These are phyloP conservation scores for Hyperoplus lanceolatus DNA, from an alignment of 2,797 vertebrate genomes.

Conservation along the genomic window DNA sequence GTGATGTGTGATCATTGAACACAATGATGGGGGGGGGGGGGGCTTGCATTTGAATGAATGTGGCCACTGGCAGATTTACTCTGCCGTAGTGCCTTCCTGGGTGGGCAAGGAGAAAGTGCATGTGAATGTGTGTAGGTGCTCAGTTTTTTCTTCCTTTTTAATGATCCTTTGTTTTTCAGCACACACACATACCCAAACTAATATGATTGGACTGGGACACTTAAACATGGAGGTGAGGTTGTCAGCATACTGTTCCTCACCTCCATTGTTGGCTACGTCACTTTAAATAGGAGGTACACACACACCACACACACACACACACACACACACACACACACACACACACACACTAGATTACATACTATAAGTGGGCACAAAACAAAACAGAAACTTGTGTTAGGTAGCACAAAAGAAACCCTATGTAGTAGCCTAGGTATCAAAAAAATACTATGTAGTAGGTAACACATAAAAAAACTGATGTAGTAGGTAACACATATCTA, in stretches of 20 bases:
- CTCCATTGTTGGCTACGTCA: background rate
- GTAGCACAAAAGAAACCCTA: too few species aligned
- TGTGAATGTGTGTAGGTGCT: background rate
- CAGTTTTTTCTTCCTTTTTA: conserved; percentile 9
- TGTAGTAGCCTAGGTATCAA: too few species aligned
- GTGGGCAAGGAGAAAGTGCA: conserved; percentile 20
- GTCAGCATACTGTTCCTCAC: too few species aligned
- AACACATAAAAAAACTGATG: too few species aligned
- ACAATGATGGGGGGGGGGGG: conserved; percentile 50
- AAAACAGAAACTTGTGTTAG: too few species aligned
- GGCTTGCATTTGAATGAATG: conserved; percentile 63
- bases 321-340: conserved; percentile 1
- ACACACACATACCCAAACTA: conserved; percentile 14
- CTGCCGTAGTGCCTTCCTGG: conserved; percentile 43
- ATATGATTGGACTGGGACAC: conserved; percentile 11
- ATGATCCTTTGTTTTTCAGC: conserved; percentile 25
- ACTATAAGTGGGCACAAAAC: background rate
- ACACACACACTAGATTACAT: background rate
- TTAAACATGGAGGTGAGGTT: conserved; percentile 4
- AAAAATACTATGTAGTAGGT: too few species aligned
- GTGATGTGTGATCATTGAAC: conserved; percentile 65
- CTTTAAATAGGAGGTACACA: conserved; percentile 23
- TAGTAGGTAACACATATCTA: too few species aligned
- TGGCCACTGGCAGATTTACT: conserved; percentile 68
- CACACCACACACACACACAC: background rate